Conservation (phyloP, 1,140 invertebrate species). For the Drosophila navojoa region DNA sequence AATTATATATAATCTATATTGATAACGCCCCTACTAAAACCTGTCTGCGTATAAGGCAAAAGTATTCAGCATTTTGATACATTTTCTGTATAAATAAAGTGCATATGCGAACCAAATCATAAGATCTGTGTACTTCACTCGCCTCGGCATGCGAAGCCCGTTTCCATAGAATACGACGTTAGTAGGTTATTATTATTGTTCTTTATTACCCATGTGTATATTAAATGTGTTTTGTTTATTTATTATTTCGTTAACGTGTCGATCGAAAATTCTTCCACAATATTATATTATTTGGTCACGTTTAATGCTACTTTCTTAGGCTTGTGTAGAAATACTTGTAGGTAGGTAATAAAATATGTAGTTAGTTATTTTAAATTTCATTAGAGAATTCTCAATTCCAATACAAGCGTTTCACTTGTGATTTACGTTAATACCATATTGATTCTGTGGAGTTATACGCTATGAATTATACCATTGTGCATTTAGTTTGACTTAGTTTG, state of each 20-base stretch:
- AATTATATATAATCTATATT: slow-evolving; percentile 43
- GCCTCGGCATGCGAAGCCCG: not conserved
- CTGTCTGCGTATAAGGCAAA: slow-evolving; percentile 31
- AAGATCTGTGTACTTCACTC: not conserved
- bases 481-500: slow-evolving; percentile 1
- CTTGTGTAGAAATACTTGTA: slow-evolving; percentile 74
- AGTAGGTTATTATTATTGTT: slow-evolving; percentile 28
- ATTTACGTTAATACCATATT: slow-evolving; percentile 29
- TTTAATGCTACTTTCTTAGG: slow-evolving; percentile 69
- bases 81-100: slow-evolving; percentile 65
- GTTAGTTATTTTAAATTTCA: slow-evolving; percentile 47
- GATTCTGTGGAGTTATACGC: slow-evolving; percentile 20
- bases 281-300: slow-evolving; percentile 82
- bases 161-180: slow-evolving; percentile 24
- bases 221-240: slow-evolving; percentile 57
- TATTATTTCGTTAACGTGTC: slow-evolving; percentile 44
- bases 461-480: slow-evolving; percentile 19
- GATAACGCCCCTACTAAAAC: slow-evolving; percentile 17
- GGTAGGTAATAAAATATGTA: slow-evolving; percentile 80
- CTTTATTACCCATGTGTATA: slow-evolving; percentile 40
- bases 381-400: slow-evolving; percentile 65
- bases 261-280: slow-evolving; percentile 63
- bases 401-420: slow-evolving; percentile 35
- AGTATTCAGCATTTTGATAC: slow-evolving; percentile 69
- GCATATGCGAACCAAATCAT: slow-evolving; percentile 64